Percentiles rank a stretch among this genome's conserved stretches.
These are phyloP conservation scores for Ptychodera flava DNA, from an alignment of 35 echinoderm and acorn worm species.

Conservation along the genomic window DNA sequence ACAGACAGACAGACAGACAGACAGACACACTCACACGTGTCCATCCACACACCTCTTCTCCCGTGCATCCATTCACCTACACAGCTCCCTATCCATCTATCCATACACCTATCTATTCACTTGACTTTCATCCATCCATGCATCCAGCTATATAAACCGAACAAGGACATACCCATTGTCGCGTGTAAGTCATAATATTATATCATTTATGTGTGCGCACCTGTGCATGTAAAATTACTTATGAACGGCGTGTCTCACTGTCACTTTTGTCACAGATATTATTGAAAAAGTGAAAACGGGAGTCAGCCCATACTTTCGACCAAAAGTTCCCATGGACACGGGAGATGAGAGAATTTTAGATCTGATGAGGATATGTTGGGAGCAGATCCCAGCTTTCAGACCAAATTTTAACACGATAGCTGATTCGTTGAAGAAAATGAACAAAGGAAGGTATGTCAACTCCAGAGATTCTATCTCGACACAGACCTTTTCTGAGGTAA, in stretches of 20 bases:
- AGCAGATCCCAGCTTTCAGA: slow-evolving; percentile 24
- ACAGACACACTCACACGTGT: too few species aligned
- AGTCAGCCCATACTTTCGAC: slow-evolving; percentile 29
- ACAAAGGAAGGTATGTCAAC: slow-evolving; percentile 22
- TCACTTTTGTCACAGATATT: slow-evolving; percentile 15
- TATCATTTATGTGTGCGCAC: too few species aligned
- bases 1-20: too few species aligned
- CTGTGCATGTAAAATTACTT: too few species aligned
- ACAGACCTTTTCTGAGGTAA: background rate
- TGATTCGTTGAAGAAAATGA: slow-evolving; percentile 20
- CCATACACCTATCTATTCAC: too few species aligned
- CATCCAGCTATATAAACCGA: too few species aligned
- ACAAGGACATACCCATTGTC: too few species aligned
- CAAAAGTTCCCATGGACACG: background rate
- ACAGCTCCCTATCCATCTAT: too few species aligned
- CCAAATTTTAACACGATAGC: slow-evolving; percentile 23
- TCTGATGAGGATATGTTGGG: slow-evolving; percentile 39
- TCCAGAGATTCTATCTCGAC: background rate
- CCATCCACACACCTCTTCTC: too few species aligned
- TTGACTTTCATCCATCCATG: too few species aligned
- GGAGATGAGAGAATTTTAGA: slow-evolving; percentile 13
- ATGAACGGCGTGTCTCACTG: background rate
- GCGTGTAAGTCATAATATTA: too few species aligned
- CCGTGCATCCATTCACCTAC: too few species aligned
- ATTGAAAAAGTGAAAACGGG: slow-evolving; percentile 16